These are phyloP conservation scores for Zaprionus nigranus DNA, from an alignment of 1,140 invertebrate species.

Conservation along the genomic window DNA sequence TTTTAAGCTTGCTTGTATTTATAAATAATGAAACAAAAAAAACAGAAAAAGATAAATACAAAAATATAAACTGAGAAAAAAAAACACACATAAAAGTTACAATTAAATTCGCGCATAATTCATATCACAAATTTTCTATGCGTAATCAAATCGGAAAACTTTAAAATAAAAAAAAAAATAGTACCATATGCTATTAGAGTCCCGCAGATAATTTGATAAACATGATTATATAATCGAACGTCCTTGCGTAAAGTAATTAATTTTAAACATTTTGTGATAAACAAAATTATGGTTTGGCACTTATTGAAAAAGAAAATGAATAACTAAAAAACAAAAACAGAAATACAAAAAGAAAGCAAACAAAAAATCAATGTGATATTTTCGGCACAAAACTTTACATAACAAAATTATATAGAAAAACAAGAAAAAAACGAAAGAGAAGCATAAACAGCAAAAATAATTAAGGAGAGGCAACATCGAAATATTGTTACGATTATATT, in stretches of 20 bases:
- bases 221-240: conserved; percentile 32
- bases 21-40: conserved; percentile 26
- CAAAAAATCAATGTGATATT: conserved; percentile 82
- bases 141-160: conserved; percentile 32
- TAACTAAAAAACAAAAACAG: conserved; percentile 36
- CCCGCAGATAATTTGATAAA: conserved; percentile 26
- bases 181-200: conserved; percentile 14
- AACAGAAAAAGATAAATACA: conserved; percentile 19
- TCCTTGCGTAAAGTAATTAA: conserved; percentile 57
- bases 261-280: conserved; percentile 84
- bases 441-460: conserved; percentile 33
- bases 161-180: conserved; percentile 23
- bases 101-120: conserved; percentile 29
- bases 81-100: conserved; percentile 26
- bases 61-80: conserved; percentile 34
- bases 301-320: conserved; percentile 43
- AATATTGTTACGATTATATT: conserved; percentile 28
- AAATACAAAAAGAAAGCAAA: conserved; percentile 43
- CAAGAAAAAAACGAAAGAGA: conserved; percentile 9
- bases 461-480: conserved; percentile 48
- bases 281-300: conserved; percentile 80
- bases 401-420: conserved; percentile 43
- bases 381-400: conserved; percentile 82
- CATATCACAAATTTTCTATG: conserved; percentile 61
- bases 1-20: conserved; percentile 63